These are phyloP conservation scores for Pyrochroa serraticornis DNA, from an alignment of 2,888 invertebrate genomes.

Conservation along the genomic window DNA sequence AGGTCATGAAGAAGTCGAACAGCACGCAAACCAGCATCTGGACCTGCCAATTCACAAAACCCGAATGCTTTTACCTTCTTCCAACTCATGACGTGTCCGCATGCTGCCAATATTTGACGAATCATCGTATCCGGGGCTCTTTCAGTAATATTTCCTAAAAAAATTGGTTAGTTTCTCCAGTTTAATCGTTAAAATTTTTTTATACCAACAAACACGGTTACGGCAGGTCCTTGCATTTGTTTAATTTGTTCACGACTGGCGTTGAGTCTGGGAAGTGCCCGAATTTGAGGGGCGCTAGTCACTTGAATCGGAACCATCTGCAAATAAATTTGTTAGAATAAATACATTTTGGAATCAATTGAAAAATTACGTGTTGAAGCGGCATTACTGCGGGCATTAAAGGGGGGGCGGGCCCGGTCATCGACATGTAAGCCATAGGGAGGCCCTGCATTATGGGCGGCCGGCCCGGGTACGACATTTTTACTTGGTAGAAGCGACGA, in stretches of 20 bases:
- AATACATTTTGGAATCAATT: slow-evolving; percentile 4
- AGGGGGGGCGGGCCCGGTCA: slow-evolving; percentile 73
- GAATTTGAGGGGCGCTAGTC: slow-evolving; percentile 55
- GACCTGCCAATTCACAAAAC: slow-evolving; percentile 96
- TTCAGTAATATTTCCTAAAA: slow-evolving; percentile 84
- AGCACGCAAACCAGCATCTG: slow-evolving; percentile 93
- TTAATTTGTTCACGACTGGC: slow-evolving; percentile 55
- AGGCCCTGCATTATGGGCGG: slow-evolving; percentile 80
- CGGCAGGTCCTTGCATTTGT: slow-evolving; percentile 77
- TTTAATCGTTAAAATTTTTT: slow-evolving; percentile 1
- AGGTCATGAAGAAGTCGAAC: slow-evolving; percentile 92
- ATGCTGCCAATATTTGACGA: slow-evolving; percentile 87
- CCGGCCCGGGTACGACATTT: slow-evolving; percentile 89
- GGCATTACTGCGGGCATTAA: slow-evolving; percentile 75
- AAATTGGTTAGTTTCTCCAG: not conserved
- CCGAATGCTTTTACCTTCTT: slow-evolving; percentile 98
- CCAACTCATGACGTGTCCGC: slow-evolving; percentile 95
- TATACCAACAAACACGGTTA: slow-evolving; percentile 94
- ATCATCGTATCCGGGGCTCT: slow-evolving; percentile 95
- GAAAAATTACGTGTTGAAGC: slow-evolving; percentile 72
- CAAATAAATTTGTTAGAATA: slow-evolving; percentile 35
- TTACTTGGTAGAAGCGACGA: not conserved
- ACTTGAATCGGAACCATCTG: slow-evolving; percentile 64
- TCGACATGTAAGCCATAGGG: slow-evolving; percentile 64
- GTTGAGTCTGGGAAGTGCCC: slow-evolving; percentile 55